Base-by-base conservation (phyloP, 1,140 invertebrate genomes). In the Tribolium castaneum region DNA sequence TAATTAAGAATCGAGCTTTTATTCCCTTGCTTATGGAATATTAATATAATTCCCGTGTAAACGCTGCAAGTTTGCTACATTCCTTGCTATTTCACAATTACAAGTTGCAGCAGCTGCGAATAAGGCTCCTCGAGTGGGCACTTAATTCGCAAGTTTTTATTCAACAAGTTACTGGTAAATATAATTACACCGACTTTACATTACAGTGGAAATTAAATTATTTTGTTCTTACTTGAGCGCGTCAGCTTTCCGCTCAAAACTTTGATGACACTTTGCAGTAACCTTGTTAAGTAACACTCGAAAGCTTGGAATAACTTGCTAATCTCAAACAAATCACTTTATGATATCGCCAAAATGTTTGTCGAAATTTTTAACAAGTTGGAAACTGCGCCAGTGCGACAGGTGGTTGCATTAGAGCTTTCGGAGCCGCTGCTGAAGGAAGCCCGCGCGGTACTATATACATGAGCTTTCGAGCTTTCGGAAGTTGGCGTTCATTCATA, bases 401-500 rank as follows among this genome's bases (percentile, higher is more conserved):
- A 76, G 75, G 75, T 76, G 62, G 75, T 76, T 76, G 56, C 59
- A 70, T 16, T 66, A 6, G 14, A 35, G 59, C 35, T 25, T 51
- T 12, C 56, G 13, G 34, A 51, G 66, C 59, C 62, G 50, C 6
- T 25, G 62, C 50, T 52, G 75, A 19, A 52, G 74, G 22, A 75
- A 77, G 76, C 52, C 71, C 50, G 76, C 76, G 59, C 76, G 76
- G 25, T 52, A 77, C 76, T 77, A 77, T 77, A 51, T 77, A 72
- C 70, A 52, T 14, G 71, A 77, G 76, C 76, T 72, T 77, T 35
- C 70, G 76, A 77, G 76, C 76, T 77, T 77, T 77, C 16, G 19
- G 25, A 66, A 66, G 59, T 66, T 66, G 59, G 59, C 59, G 59
- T 66, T 66, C n/a, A 14, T 34, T 66, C 30, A 35, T 35, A 66